Base-by-base conservation (phyloP, 2,888 invertebrate species). In the Tridacna gigas region DNA sequence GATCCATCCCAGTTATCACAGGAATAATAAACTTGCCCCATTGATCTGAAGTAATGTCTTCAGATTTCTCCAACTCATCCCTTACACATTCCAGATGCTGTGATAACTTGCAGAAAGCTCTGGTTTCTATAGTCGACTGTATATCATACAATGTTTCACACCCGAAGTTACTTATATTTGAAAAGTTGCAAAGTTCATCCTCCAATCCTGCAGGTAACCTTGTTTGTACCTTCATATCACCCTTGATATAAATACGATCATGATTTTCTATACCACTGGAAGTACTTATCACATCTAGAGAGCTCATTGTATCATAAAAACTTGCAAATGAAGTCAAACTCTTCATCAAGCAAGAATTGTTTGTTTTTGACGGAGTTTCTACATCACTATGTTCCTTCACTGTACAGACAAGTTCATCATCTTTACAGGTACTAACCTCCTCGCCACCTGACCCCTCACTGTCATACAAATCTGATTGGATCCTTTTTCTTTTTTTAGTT, bases 371-470 rank as follows among this genome's bases (percentile, higher is more conserved):
- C 4, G 28, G 28, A 15, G 76, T 37, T n/a, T 47, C 61, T 28
- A 73, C 61, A 13, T 18, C 63, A 37, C 26, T 63, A 22, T n/a
- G 13, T 3, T 71, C 26, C 25, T 45, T 48, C 12, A 22, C n/a
- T 7, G 25, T 15, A 25, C n/a, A 63, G 20, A 47, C 63, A 37
- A 73, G 7, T 13, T 78, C 73, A 2, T 78, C 48, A 48, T n/a
- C 13, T 45, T 0, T 63, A 45, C 63, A 47, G 22, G 37, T 47
- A 18, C 22, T 56, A 56, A 26, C 45, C 22, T 76, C 86, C 12
- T 71, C 71, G 71, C 90, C 91, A 81, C 89, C 86, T 11, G 92
- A 93, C 0, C 82, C 90, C 66, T 93, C 93, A 83, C 92, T 92
- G 76, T 92, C 91, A 73, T 90, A 91, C 69, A 91, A 78, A 79